A percentile compares a stretch with the other conserved stretches of the same genome.
Evolutionary conservation across 2,113 vertebrate genomes (phyloP).

Genomic region (Gopherus evgoodei): DNA sequence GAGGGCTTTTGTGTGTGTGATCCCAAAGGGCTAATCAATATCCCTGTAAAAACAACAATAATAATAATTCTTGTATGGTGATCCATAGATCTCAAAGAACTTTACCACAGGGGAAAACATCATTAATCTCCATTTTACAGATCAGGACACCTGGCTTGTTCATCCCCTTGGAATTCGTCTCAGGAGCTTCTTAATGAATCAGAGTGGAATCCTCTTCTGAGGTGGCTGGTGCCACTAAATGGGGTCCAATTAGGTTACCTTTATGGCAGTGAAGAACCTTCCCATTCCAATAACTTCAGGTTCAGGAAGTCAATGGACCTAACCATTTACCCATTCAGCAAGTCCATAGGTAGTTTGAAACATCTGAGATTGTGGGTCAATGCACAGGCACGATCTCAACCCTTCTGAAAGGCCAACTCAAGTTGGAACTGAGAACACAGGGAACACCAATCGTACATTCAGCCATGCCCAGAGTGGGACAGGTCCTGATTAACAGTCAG

Average conservation of each 20-base stretch:
- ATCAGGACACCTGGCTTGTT: neutral
- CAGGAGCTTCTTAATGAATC: neutral
- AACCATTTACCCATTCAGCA: neutral
- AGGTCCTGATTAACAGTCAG: neutral
- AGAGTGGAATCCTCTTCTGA: neutral
- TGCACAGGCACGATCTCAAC: too few relatives aligned
- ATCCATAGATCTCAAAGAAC: neutral
- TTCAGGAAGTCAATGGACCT: neutral
- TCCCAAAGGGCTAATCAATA: neutral
- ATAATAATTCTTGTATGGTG: neutral
- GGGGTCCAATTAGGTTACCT: neutral
- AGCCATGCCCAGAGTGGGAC: neutral
- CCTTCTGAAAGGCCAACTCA: neutral
- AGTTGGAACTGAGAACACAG: neutral
- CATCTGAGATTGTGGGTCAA: neutral
- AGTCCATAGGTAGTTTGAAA: neutral
- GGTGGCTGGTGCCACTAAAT: neutral
- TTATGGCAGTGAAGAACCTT: neutral
- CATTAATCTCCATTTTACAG: neutral
- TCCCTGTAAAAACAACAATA: neutral
- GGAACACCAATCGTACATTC: neutral
- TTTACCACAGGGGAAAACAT: neutral
- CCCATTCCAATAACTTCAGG: neutral
- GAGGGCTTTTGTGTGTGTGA: neutral
- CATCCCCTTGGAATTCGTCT: neutral